Conservation (phyloP, 2,888 invertebrate genomes). For the Lasioglossum calceatum region DNA sequence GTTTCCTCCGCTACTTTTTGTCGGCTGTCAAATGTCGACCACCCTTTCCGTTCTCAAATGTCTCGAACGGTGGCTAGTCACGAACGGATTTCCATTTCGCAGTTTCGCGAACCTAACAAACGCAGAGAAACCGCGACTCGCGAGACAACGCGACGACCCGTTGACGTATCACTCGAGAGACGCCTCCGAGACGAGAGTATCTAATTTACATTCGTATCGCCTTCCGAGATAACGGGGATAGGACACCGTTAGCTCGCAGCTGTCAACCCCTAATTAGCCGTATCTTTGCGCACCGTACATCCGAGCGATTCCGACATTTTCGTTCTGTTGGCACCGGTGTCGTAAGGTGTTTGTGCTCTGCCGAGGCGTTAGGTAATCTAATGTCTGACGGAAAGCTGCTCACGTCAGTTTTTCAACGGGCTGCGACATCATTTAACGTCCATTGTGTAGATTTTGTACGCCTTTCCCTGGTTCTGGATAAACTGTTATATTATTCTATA, state of each 20-base stretch:
- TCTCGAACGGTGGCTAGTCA: conserved; percentile 60
- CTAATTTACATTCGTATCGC: conserved; percentile 78
- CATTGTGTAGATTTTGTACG: not conserved
- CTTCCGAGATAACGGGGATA: conserved; percentile 66
- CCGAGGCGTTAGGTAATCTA: not conserved
- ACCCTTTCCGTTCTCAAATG: conserved; percentile 31
- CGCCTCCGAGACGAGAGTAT: conserved; percentile 55
- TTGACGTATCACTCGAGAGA: conserved; percentile 8
- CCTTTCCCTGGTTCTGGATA: too few species aligned
- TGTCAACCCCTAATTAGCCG: conserved; percentile 75
- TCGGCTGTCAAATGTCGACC: conserved; percentile 36
- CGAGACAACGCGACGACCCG: conserved; percentile 7
- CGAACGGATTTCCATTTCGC: conserved; percentile 72
- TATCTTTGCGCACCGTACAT: conserved; percentile 49
- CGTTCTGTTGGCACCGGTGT: conserved; percentile 12
- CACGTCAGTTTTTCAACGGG: not conserved
- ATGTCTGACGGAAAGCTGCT: not conserved
- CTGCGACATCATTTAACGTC: not conserved
- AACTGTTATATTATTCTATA: too few species aligned
- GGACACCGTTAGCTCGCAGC: conserved; percentile 57
- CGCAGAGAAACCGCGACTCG: conserved; percentile 11
- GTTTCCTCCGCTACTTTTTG: conserved; percentile 38
- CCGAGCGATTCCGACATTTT: conserved; percentile 11
- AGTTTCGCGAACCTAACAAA: conserved; percentile 34
- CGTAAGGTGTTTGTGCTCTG: not conserved